These are phyloP conservation scores for Eidolon helvum DNA, from an alignment of 2,113 vertebrate species.

Conservation along the genomic window DNA sequence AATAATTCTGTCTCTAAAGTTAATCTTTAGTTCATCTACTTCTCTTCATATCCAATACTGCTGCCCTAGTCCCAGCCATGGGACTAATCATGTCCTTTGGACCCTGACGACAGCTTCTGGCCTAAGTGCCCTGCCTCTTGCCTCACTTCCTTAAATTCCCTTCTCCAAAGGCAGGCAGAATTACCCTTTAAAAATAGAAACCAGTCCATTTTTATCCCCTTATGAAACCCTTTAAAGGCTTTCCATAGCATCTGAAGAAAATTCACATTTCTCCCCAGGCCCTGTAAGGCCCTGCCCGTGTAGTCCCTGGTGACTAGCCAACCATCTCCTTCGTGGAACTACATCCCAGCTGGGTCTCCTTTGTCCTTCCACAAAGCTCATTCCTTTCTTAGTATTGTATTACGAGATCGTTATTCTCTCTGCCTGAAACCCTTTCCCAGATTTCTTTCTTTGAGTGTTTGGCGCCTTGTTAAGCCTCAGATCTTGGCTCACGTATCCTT, in stretches of 20 bases:
- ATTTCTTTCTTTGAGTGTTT: neutral
- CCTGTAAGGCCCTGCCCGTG: neutral
- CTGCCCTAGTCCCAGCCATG: neutral
- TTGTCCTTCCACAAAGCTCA: neutral
- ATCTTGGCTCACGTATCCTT: neutral
- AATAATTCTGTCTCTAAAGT: neutral
- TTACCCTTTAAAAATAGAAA: neutral
- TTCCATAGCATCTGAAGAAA: neutral
- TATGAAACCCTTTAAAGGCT: neutral
- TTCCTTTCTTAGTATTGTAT: neutral
- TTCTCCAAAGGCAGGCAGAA: neutral
- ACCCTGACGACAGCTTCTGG: neutral
- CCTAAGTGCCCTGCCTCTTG: neutral
- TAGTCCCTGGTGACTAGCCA: neutral
- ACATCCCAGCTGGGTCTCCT: neutral
- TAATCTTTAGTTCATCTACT: neutral
- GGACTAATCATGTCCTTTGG: neutral
- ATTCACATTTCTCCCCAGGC: neutral
- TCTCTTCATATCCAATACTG: neutral
- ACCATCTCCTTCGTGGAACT: neutral
- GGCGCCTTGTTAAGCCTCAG: neutral
- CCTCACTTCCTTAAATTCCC: neutral
- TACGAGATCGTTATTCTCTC: neutral
- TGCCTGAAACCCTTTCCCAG: neutral
- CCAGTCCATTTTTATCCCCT: neutral